Evolutionary conservation across 1,140 invertebrate genomes (phyloP).

Genomic region (Zaprionus nigranus): DNA sequence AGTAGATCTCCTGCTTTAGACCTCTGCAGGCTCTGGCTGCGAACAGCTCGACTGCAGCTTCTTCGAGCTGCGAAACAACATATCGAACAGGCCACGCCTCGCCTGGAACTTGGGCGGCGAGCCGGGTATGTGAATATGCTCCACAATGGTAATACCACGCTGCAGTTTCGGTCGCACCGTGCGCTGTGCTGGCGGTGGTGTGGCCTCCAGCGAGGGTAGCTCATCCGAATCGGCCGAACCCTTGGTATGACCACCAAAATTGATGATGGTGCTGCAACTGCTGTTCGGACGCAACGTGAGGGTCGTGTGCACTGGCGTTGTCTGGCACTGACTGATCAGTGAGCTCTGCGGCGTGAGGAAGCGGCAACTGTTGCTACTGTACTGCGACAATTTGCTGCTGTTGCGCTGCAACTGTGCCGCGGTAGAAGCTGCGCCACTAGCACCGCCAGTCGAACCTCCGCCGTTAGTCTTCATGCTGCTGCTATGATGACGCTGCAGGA

Average conservation of each 20-base stretch:
- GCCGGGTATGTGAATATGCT: slow-evolving; percentile 70
- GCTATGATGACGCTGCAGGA: slow-evolving; percentile 68
- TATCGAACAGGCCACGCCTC: slow-evolving; percentile 70
- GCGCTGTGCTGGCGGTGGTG: slow-evolving; percentile 38
- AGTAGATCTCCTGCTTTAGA: slow-evolving; percentile 49
- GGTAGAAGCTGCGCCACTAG: slow-evolving; percentile 1
- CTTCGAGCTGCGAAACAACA: slow-evolving; percentile 75
- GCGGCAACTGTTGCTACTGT: slow-evolving; percentile 74
- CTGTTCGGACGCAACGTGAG: slow-evolving; percentile 67
- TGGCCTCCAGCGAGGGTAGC: slow-evolving; percentile 39
- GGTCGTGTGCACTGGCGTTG: slow-evolving; percentile 62
- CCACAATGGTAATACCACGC: slow-evolving; percentile 72
- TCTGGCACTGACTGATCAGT: slow-evolving; percentile 55
- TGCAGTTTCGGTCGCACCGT: slow-evolving; percentile 62
- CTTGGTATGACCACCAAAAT: slow-evolving; percentile 53
- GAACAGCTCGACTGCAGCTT: slow-evolving; percentile 72
- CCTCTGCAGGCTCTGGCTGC: slow-evolving; percentile 69
- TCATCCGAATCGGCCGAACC: slow-evolving; percentile 66
- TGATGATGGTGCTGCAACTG: slow-evolving; percentile 82
- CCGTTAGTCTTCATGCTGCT: slow-evolving; percentile 68
- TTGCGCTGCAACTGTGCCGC: slow-evolving; percentile 69
- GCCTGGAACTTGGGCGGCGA: slow-evolving; percentile 64
- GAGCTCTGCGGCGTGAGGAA: slow-evolving; percentile 77
- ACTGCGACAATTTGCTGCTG: slow-evolving; percentile 74
- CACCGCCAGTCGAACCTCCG: slow-evolving; percentile 2